phyloP scores from a whole-genome alignment of 2,797 vertebrate species.

The Peromyscus nudipes region DNA sequence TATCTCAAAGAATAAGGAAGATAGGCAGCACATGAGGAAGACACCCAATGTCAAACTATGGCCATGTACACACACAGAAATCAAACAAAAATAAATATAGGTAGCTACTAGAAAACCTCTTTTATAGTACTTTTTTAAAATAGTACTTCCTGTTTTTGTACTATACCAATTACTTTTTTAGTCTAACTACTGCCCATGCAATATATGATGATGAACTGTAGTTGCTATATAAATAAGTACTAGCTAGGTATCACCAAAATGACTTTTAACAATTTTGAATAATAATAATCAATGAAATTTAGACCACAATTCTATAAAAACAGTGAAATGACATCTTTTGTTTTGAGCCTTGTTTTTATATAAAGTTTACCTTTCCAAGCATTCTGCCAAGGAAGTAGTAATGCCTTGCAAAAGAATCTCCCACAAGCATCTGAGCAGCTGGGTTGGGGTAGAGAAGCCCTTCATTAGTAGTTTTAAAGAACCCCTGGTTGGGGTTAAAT shows the following conservation, averaged over 20 bases:
- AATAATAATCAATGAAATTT: neutral
- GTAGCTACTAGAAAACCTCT: no score
- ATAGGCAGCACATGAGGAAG: neutral
- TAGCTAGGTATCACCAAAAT: neutral
- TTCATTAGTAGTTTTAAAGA: constrained; percentile 99
- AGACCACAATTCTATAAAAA: neutral
- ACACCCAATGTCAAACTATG: neutral
- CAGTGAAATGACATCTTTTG: neutral
- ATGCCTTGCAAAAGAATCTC: constrained; percentile 96
- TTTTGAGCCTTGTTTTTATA: neutral
- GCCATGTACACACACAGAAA: neutral
- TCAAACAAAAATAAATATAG: neutral
- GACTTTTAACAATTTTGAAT: neutral
- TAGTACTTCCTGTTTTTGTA: neutral
- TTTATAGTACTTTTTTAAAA: neutral
- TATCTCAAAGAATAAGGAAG: neutral
- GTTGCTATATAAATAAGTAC: neutral
- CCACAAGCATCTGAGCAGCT: constrained; percentile 96
- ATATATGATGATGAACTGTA: neutral
- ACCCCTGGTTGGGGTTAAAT: constrained; percentile 99
- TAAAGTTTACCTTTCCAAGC: constrained; percentile 94
- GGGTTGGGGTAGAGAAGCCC: constrained; percentile 97
- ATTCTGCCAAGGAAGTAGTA: constrained; percentile 99
- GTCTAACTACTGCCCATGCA: no score
- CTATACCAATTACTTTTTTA: neutral